Percentiles rank a stretch among this genome's conserved stretches.
Evolutionary conservation across 2,888 invertebrate genomes (phyloP).

Genomic region (Ochropleura plecta): DNA sequence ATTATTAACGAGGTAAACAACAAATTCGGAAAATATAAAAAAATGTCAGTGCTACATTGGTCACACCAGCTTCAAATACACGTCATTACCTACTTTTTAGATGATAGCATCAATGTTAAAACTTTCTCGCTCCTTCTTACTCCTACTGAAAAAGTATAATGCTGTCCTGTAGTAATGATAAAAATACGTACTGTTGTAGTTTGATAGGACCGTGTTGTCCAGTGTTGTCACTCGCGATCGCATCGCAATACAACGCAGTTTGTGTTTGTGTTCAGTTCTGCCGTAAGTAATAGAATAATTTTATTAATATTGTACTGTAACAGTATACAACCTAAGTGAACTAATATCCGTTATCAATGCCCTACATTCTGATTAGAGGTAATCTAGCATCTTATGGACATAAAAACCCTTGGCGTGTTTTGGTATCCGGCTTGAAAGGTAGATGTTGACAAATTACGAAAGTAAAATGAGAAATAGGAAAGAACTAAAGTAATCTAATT

Average conservation of each 20-base stretch:
- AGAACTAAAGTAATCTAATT: constrained; percentile 12
- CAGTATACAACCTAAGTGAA: constrained; percentile 61
- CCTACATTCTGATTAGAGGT: constrained; percentile 97
- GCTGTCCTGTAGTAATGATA: constrained; percentile 46
- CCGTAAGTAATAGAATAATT: constrained; percentile 61
- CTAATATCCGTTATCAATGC: constrained; percentile 92
- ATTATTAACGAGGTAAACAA: background rate
- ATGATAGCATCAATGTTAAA: constrained; percentile 5
- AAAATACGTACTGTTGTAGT: constrained; percentile 8
- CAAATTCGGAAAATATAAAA: background rate
- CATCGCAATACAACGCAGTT: constrained; percentile 44
- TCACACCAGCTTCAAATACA: constrained; percentile 33
- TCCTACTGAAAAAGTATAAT: constrained; percentile 8
- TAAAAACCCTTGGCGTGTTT: constrained; percentile 96
- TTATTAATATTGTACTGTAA: constrained; percentile 54
- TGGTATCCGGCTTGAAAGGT: constrained; percentile 97
- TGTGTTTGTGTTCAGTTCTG: constrained; percentile 58
- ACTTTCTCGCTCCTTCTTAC: constrained; percentile 28
- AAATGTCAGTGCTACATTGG: constrained; percentile 23
- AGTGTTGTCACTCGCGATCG: background rate
- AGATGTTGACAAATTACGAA: constrained; percentile 72
- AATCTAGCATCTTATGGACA: constrained; percentile 96
- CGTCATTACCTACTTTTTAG: constrained; percentile 1
- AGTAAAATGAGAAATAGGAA: constrained; percentile 68
- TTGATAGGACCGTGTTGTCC: background rate